Conservation (phyloP, 2,888 invertebrate genomes). For the Ernsta delagoae region DNA sequence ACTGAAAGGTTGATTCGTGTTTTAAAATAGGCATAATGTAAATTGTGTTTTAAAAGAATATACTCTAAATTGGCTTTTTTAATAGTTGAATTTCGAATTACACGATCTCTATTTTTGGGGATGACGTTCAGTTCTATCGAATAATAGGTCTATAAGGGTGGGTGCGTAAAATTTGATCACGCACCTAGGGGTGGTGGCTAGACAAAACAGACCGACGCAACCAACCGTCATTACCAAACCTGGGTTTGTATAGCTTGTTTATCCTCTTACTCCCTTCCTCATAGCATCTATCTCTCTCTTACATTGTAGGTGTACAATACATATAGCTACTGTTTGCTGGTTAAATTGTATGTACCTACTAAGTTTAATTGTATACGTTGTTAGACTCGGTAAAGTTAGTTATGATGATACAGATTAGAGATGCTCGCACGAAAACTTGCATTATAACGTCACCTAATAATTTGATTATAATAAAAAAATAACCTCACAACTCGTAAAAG, state of each 20-base stretch:
- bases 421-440: too few species aligned
- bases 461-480: too few species aligned
- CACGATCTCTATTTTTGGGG: too few species aligned
- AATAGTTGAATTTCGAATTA: too few species aligned
- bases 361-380: constrained; percentile 4
- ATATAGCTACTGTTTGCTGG: not conserved
- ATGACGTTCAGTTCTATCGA: constrained; percentile 5
- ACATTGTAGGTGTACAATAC: not conserved
- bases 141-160: not conserved
- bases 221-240: constrained; percentile 24
- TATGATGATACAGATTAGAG: too few species aligned
- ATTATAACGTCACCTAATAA: too few species aligned
- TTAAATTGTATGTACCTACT: not conserved
- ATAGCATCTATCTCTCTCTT: not conserved
- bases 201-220: constrained; percentile 32
- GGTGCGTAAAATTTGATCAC: constrained; percentile 36
- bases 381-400: not conserved
- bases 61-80: too few species aligned
- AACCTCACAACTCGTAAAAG: too few species aligned
- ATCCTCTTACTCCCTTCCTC: not conserved
- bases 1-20: not conserved
- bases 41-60: too few species aligned
- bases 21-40: too few species aligned
- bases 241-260: not conserved
- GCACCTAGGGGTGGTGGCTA: constrained; percentile 33